Base-by-base conservation (phyloP, 2,797 vertebrate genomes). In the Bufotes viridis region DNA sequence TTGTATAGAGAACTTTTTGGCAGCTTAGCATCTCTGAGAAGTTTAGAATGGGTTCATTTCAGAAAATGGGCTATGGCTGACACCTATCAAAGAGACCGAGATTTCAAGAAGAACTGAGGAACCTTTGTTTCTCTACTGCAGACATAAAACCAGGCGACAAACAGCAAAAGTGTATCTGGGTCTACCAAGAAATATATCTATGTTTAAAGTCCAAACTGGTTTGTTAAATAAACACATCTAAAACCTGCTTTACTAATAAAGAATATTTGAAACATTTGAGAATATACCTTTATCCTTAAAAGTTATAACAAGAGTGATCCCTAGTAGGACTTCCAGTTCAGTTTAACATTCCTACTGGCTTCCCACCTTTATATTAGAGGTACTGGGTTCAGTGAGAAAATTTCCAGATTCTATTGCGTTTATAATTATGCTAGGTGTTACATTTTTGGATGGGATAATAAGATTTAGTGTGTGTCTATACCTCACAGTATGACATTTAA, bases 41-140 rank as follows among this genome's bases (percentile, higher is more conserved):
- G 80, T 85, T 88, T 49, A 65, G 82, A 63, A 81, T 85, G 78
- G 67, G 79, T 88, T 85, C 78, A 85, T 82, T 85, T 81, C 20
- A 67, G 67, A 85, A 88, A 85, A 65, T 69, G 57, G 76, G 82
- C 74, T 80, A 88, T 75, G 29, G 24, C 83, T 84, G 87, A 88
- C 78, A 85, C 60, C 78, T 85, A 67, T 81, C 87, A 85, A 88
- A 80, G 29, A 81, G 34, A 49, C 11, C n/a, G 60, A 63, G 79
- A 81, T 49, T 81, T 34, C 12, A 49, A 22, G 34, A 63, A 65
- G 78, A 63, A 65, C 34, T 49, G 12, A 49, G 20, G 13, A 65
- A 81, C 29, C 60, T 42, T 42, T 63, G 34, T 81, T 11, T 81
- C 29, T 42, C 11, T 18, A 8, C 1, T 49, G 12, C 34, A 49